phyloP scores from a whole-genome alignment of 2,888 invertebrate species.

The Argyresthia albistria region DNA sequence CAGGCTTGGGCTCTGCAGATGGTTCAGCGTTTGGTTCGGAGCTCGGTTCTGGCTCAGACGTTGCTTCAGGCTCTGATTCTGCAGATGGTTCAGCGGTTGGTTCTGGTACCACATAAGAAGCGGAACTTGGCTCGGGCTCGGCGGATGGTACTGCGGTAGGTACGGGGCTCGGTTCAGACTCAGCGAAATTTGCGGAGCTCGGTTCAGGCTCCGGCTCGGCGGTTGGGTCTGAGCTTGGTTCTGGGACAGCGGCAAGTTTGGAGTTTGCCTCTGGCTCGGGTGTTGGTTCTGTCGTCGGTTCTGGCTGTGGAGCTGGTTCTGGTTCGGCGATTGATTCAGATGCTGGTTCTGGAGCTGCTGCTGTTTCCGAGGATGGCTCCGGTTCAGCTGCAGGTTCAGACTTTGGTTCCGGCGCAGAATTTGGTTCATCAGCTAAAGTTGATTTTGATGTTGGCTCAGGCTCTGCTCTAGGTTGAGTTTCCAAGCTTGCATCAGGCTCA shows the following conservation, averaged over 20 bases:
- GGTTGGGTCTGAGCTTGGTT: conserved; percentile 21
- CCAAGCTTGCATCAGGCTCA: conserved; percentile 7
- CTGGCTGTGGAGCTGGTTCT: conserved; percentile 16
- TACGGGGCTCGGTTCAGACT: conserved; percentile 17
- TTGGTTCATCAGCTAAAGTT: conserved; percentile 25
- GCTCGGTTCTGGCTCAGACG: conserved; percentile 21
- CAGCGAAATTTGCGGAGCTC: conserved; percentile 20
- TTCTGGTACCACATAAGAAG: conserved; percentile 25
- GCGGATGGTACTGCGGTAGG: conserved; percentile 14
- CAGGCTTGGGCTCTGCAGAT: conserved; percentile 21
- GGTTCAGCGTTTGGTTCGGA: conserved; percentile 22
- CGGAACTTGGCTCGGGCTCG: conserved; percentile 10
- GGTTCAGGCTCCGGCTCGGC: conserved; percentile 21
- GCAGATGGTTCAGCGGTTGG: conserved; percentile 13
- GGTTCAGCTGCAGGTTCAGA: conserved; percentile 26
- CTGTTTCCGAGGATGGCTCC: conserved; percentile 25
- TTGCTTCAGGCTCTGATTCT: conserved; percentile 21
- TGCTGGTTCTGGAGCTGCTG: conserved; percentile 18
- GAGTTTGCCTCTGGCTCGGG: conserved; percentile 19
- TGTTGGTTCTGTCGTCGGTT: conserved; percentile 16
- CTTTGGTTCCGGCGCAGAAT: conserved; percentile 26
- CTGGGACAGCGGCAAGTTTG: conserved; percentile 20
- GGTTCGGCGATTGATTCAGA: conserved; percentile 21
- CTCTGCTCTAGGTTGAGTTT: conserved; percentile 10
- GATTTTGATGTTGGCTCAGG: conserved; percentile 18